Base-by-base conservation (phyloP, 2,797 vertebrate species). In the Vireo griseus region DNA sequence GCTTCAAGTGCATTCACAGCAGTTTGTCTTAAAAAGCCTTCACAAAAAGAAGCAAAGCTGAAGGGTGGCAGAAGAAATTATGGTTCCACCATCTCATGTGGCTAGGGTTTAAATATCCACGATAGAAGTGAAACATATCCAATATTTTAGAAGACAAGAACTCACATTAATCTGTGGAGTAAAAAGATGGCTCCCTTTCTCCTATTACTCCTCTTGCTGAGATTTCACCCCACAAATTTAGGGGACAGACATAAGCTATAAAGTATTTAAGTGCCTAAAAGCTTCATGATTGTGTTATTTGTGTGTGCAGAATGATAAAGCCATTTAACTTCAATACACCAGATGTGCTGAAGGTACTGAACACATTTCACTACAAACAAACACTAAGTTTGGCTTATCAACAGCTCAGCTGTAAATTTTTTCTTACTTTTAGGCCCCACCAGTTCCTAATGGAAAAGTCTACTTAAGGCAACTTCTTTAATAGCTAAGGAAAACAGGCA, bases 401-500 rank as follows among this genome's bases (percentile, higher is more conserved):
- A n/a, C 0, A 75, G 18, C 44, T 80, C 39, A 16, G 26, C 19
- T 69, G 4, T 24, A 26, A 71, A 2, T 29, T 45, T 62, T 24
- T 57, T 35, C 8, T 31, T 47, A 20, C 17, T 45, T 76, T 47
- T 12, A 50, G 62, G 33, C 21, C 33, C 44, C 63, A 66, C 16
- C 67, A 62, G 5, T 22, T 86, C 20, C 71, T 89, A 33, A 51
- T 5, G 42, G 25, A 63, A 81, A 91, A 87, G 12, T 31, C 47
- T 40, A 69, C 13, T 82, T 78, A 13, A 67, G 67, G 31, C 31
- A 84, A 75, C 17, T 81, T 58, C 58, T 91, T 45, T 73, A 82
- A 40, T 52, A 86, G 59, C 42, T 88, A 83, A 83, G 21, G 40
- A 94, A 94, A 93, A 91, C 37, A 89, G 31, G 81, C 91, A 96